These are phyloP conservation scores for Eulithis testata DNA, from an alignment of 2,888 invertebrate genomes.

Conservation along the genomic window DNA sequence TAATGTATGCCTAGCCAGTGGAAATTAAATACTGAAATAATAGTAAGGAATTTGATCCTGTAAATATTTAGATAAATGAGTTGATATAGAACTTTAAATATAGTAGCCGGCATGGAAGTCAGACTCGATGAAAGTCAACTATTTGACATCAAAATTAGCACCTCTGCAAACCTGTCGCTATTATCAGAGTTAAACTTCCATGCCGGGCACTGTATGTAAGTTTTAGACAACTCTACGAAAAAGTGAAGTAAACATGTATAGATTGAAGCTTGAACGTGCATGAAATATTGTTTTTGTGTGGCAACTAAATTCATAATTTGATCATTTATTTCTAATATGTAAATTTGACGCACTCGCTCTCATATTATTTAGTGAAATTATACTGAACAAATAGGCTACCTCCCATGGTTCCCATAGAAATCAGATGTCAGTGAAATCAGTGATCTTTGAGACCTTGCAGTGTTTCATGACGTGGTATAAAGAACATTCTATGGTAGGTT, in stretches of 20 bases:
- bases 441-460: neutral
- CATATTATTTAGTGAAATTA: neutral
- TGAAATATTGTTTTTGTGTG: slow-evolving; percentile 12
- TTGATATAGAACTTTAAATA: slow-evolving; percentile 25
- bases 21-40: slow-evolving; percentile 16
- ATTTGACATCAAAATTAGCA: too few relatives aligned
- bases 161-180: too few relatives aligned
- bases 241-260: slow-evolving; percentile 2
- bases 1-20: slow-evolving; percentile 34
- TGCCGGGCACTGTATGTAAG: neutral
- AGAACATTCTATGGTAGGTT: neutral
- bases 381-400: slow-evolving; percentile 1
- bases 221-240: neutral
- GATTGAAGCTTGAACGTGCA: too few relatives aligned
- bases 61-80: slow-evolving; percentile 30
- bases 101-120: neutral
- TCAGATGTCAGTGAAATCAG: too few relatives aligned
- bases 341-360: neutral
- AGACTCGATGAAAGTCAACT: neutral
- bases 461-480: neutral
- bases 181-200: neutral
- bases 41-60: slow-evolving; percentile 29
- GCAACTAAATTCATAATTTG: slow-evolving; percentile 23
- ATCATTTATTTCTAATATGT: slow-evolving; percentile 2
- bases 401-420: neutral